These are phyloP conservation scores for Narcine bancroftii DNA, from an alignment of 2,113 vertebrate genomes.

Conservation along the genomic window DNA sequence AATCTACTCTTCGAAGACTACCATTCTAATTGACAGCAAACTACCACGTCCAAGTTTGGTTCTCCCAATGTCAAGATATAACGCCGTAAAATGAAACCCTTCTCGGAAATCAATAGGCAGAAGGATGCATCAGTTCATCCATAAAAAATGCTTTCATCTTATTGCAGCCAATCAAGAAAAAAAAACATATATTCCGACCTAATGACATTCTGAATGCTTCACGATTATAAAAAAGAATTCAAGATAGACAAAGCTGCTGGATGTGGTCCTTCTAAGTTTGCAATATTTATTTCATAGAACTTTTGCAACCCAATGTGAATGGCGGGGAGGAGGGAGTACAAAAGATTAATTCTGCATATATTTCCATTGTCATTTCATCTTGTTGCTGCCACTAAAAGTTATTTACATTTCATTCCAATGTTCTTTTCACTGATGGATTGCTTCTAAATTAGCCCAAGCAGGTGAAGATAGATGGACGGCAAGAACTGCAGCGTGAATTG, in stretches of 20 bases:
- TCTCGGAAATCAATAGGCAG: not conserved
- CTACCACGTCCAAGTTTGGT: not conserved
- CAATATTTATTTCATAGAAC: not conserved
- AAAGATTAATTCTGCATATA: slow-evolving; percentile 13
- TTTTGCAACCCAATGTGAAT: not conserved
- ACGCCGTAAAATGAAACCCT: not conserved
- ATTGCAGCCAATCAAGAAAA: not conserved
- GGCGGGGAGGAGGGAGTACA: not conserved
- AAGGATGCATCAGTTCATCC: slow-evolving; percentile 18
- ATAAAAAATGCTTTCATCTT: slow-evolving; percentile 21
- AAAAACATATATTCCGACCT: not conserved
- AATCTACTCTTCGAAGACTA: not conserved
- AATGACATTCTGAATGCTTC: not conserved
- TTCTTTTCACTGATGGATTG: slow-evolving; percentile 10
- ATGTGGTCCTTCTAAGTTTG: not conserved
- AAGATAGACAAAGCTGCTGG: not conserved
- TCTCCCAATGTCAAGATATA: not conserved
- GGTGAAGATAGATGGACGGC: not conserved
- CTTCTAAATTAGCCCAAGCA: not conserved
- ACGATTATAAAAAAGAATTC: not conserved
- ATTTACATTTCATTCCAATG: slow-evolving; percentile 19
- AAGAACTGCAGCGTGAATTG: too few species aligned
- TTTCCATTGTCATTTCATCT: not conserved
- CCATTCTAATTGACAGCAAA: not conserved
- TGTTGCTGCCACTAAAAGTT: not conserved